Evolutionary conservation across 1,140 invertebrate genomes (phyloP).

Genomic region (Drosophila bifasciata): DNA sequence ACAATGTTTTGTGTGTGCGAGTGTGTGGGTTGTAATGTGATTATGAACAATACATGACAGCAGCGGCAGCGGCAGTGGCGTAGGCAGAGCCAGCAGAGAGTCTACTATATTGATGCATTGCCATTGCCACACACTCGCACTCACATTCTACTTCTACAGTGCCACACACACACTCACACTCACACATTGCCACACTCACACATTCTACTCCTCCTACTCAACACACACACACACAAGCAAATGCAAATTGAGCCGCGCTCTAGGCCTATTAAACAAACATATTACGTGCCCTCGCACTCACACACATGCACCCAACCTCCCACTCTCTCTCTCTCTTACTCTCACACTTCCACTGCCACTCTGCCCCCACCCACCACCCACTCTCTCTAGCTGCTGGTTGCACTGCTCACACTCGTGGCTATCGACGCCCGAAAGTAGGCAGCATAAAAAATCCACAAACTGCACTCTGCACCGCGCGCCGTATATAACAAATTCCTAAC

Average conservation of each 20-base stretch:
- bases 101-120: slow-evolving; percentile 14
- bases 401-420: slow-evolving; percentile 43
- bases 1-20: too few relatives aligned
- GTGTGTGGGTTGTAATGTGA: too few relatives aligned
- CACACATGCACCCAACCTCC: neutral
- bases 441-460: slow-evolving; percentile 52
- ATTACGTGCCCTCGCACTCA: slow-evolving; percentile 44
- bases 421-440: slow-evolving; percentile 68
- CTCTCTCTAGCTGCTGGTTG: slow-evolving; percentile 35
- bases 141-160: too few relatives aligned
- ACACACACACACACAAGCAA: slow-evolving; percentile 3
- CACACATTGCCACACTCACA: neutral
- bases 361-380: too few relatives aligned
- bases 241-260: slow-evolving; percentile 15
- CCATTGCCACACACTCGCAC: slow-evolving; percentile 4
- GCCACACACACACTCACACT: slow-evolving; percentile 3
- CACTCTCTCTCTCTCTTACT: neutral
- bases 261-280: slow-evolving; percentile 78
- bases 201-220: neutral
- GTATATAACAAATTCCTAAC: slow-evolving; percentile 31
- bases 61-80: too few relatives aligned
- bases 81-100: too few relatives aligned
- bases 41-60: too few relatives aligned
- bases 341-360: too few relatives aligned
- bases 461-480: slow-evolving; percentile 6